Percentiles rank a stretch among this genome's conserved stretches.
These are phyloP conservation scores for Hypanus sabinus DNA, from an alignment of 2,113 vertebrate genomes.

Conservation along the genomic window DNA sequence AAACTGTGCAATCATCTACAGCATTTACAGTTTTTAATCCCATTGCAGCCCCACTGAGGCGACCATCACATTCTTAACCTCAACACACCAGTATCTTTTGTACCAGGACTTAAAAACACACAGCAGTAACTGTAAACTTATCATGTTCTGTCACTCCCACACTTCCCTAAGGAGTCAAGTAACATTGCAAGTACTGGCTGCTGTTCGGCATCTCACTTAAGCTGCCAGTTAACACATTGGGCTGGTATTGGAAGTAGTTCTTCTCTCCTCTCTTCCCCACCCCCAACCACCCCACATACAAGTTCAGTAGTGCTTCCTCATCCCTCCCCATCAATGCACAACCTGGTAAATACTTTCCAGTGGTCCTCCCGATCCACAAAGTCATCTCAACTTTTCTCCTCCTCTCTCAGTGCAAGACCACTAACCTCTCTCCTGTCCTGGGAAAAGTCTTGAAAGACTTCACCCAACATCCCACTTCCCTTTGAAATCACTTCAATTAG, in stretches of 20 bases:
- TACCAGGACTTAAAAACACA: too few relatives aligned
- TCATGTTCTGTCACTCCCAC: background rate
- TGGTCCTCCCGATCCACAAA: too few relatives aligned
- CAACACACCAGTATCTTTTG: too few relatives aligned
- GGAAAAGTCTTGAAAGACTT: background rate
- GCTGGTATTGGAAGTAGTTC: too few relatives aligned
- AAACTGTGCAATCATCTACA: too few relatives aligned
- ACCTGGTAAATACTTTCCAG: background rate
- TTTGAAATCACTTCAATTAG: background rate
- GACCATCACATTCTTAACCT: too few relatives aligned
- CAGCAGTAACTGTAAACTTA: too few relatives aligned
- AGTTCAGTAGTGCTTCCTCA: background rate
- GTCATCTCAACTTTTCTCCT: background rate
- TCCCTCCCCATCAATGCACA: background rate
- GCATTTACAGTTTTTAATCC: too few relatives aligned
- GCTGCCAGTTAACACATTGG: background rate
- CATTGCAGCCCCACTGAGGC: too few relatives aligned
- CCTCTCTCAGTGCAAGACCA: background rate
- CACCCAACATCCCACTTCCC: background rate
- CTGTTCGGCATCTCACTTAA: background rate
- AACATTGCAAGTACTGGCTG: background rate
- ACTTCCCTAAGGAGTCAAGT: background rate
- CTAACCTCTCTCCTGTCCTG: background rate
- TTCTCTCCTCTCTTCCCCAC: background rate
- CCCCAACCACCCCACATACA: background rate